A percentile compares a stretch with the other conserved stretches of the same genome.
Evolutionary conservation across 2,888 invertebrate species (phyloP).

Genomic region (Drosophila tanythrix): DNA sequence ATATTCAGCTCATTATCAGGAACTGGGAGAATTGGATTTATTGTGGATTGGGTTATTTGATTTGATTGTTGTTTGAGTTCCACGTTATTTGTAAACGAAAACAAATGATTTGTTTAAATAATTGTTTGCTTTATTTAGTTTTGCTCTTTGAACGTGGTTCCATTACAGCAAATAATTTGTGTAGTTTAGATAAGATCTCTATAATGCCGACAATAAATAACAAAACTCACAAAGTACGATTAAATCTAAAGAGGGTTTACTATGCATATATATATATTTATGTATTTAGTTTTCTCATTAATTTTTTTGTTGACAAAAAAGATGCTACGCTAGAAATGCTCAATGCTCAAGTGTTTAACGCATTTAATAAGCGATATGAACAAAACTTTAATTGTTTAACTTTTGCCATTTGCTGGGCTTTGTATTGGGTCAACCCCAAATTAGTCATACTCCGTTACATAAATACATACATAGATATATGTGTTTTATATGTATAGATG

Average conservation of each 20-base stretch:
- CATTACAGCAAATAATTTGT: conserved; percentile 76
- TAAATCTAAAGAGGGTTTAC: conserved; percentile 57
- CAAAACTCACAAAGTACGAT: conserved; percentile 80
- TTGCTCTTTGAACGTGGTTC: conserved; percentile 73
- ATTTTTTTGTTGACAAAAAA: conserved; percentile 10
- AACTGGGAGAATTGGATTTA: background rate
- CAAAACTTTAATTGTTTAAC: conserved; percentile 40
- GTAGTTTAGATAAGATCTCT: conserved; percentile 71
- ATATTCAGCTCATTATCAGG: background rate
- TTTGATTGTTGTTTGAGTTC: background rate
- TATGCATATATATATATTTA: conserved; percentile 39
- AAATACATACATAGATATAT: conserved; percentile 37
- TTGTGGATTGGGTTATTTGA: background rate
- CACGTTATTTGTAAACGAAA: background rate
- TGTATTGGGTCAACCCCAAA: conserved; percentile 36
- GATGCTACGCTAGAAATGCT: conserved; percentile 62
- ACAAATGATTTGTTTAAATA: conserved; percentile 42
- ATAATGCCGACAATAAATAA: conserved; percentile 81
- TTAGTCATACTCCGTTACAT: conserved; percentile 28
- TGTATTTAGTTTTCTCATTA: conserved; percentile 19
- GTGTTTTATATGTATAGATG: conserved; percentile 23
- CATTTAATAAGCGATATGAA: conserved; percentile 35
- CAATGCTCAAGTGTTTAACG: conserved; percentile 24
- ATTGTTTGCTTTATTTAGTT: conserved; percentile 76
- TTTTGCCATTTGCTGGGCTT: conserved; percentile 15